Percentiles rank a stretch among this genome's conserved stretches.
These are phyloP conservation scores for Falcunculus frontatus DNA, from an alignment of 2,113 vertebrate species.

Conservation along the genomic window DNA sequence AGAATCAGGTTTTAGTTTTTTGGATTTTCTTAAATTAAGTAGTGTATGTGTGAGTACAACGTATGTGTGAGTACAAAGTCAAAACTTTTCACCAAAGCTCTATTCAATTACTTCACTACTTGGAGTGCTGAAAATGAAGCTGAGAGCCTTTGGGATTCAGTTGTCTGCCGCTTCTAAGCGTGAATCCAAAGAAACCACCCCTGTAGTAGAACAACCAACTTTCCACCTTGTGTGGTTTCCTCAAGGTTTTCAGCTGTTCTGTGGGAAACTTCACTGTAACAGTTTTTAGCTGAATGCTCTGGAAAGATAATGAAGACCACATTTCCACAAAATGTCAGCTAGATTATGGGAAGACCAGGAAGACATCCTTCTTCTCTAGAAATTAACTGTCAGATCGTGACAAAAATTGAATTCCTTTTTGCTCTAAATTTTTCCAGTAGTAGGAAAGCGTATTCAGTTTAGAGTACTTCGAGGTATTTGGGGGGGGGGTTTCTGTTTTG, in stretches of 20 bases:
- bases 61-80: neutral
- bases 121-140: neutral
- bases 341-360: neutral
- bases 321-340: neutral
- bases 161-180: neutral
- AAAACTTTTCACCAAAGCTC: neutral
- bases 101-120: neutral
- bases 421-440: neutral
- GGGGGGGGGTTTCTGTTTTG: neutral
- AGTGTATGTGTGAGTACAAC: neutral
- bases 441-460: neutral
- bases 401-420: neutral
- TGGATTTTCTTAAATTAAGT: neutral
- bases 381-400: neutral
- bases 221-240: neutral
- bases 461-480: neutral
- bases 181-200: neutral
- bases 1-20: neutral
- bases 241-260: neutral
- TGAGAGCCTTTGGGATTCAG: neutral
- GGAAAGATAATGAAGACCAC: neutral
- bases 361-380: neutral
- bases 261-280: neutral
- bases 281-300: neutral
- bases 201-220: neutral